Evolutionary conservation across 2,888 invertebrate species (phyloP), one percentile per base, ranked within the genome.

Genomic region (Heliconius charithonia): DNA sequence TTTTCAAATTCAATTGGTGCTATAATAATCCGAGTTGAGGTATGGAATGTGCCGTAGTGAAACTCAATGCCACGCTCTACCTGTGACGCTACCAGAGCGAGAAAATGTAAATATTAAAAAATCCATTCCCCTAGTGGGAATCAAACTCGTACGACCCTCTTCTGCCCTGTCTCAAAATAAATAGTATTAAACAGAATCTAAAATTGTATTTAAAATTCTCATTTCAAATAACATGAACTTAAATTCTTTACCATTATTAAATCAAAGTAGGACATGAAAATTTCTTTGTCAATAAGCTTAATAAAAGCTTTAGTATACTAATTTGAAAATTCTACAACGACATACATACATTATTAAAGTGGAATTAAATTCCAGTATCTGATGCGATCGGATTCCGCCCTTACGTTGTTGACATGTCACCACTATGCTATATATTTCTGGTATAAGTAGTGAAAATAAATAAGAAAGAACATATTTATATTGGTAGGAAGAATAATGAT

Each of bases 381-480:
- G 59, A 72, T 59, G 19, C 32, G 59, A 72, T 72, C 32, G 74
- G 63, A 74, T 74, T 63, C 73, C 41, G 32, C 63, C 62, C 41
- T 65, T 63, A 62, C 63, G 41, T 62, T 74, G 74, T 74, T 74
- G 41, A 74, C 74, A 74, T 63, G 19, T 74, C 62, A 73, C 73
- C 27, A 45, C 37, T 59, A 41, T 74, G 27, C 74, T 25, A 74
- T 72, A 59, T 63, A 63, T 62, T 16, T 72, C 59, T 56, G 32
- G 59, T n/a, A 59, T 59, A 72, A 72, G 56, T 59, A 59, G 59
- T 59, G 32, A n/a, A 59, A 72, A 37, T 37, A 59, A 72, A 72
- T 59, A 72, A 37, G n/a, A 56, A 71, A 27, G 19, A 72, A 59
- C 59, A 10, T 37, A 59, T 32, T 72, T 72, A 25, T 59, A 72